These are phyloP conservation scores for Gorsachius goisagi DNA, from an alignment of 2,113 vertebrate species.

Conservation along the genomic window DNA sequence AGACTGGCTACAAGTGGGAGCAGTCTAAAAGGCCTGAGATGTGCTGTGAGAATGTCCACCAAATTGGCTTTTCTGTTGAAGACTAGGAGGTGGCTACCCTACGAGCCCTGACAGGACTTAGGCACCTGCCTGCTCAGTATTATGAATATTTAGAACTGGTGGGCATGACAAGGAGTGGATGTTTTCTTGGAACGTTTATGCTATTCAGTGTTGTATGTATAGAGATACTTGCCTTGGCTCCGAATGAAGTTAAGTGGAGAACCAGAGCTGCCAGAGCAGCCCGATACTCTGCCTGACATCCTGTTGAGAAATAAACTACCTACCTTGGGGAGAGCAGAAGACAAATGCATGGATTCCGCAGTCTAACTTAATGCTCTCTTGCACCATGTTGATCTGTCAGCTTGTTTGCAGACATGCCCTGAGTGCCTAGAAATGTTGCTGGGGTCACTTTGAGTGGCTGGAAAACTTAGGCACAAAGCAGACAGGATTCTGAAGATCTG, in stretches of 20 bases:
- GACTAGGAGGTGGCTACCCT: neutral
- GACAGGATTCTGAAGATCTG: neutral
- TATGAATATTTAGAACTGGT: neutral
- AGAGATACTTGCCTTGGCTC: neutral
- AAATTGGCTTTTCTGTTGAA: neutral
- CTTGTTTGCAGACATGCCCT: neutral
- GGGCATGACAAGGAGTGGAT: neutral
- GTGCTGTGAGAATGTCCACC: neutral
- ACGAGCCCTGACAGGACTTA: neutral
- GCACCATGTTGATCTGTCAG: neutral
- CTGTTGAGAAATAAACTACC: neutral
- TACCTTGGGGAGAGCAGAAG: neutral
- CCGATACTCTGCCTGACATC: neutral
- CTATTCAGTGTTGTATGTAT: neutral
- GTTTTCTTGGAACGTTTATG: neutral
- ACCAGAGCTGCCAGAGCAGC: neutral
- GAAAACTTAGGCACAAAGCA: neutral
- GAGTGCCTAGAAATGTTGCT: neutral
- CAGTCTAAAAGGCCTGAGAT: neutral
- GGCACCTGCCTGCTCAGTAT: neutral
- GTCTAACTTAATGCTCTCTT: neutral
- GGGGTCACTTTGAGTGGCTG: neutral
- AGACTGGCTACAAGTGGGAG: neutral
- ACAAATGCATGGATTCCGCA: fast-evolving
- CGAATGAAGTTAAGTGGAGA: neutral